A percentile compares a stretch with the other conserved stretches of the same genome.
phyloP scores from a whole-genome alignment of 2,113 vertebrate genomes.

The Oryzias woworae region DNA sequence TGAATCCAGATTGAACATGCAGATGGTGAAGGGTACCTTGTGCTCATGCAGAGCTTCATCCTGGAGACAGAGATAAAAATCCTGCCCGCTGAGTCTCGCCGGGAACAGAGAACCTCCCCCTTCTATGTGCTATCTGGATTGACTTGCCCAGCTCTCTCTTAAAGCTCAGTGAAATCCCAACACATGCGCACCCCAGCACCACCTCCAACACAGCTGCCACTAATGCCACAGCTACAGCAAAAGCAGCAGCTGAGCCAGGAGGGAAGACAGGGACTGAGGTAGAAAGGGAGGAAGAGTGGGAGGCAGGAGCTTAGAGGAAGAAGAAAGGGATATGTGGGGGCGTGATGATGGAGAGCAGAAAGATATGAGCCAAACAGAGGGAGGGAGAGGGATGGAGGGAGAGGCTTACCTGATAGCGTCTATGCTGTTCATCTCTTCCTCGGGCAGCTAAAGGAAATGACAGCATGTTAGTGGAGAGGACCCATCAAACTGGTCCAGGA shows the following conservation, averaged over 20 bases:
- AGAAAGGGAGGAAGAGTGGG: slow-evolving; percentile 64
- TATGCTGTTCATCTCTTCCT: slow-evolving; percentile 65
- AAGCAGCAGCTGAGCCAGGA: slow-evolving; percentile 40
- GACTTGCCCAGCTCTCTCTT: slow-evolving; percentile 60
- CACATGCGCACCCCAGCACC: slow-evolving; percentile 43
- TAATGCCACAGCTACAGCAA: slow-evolving; percentile 34
- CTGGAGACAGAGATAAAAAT: slow-evolving; percentile 53
- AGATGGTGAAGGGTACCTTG: slow-evolving; percentile 65
- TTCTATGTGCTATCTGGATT: slow-evolving; percentile 45
- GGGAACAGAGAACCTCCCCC: slow-evolving; percentile 56
- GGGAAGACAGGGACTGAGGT: slow-evolving; percentile 42
- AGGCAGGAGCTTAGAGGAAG: slow-evolving; percentile 70
- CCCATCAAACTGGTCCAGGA: slow-evolving; percentile 30
- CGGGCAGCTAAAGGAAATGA: slow-evolving; percentile 66
- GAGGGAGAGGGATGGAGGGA: slow-evolving; percentile 17
- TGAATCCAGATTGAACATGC: slow-evolving; percentile 49
- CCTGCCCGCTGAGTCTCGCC: slow-evolving; percentile 45
- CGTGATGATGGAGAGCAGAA: slow-evolving; percentile 59
- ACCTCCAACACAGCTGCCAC: slow-evolving; percentile 19
- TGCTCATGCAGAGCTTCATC: slow-evolving; percentile 72
- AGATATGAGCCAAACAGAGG: slow-evolving; percentile 47
- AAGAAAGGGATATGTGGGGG: slow-evolving; percentile 63
- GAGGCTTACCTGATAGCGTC: slow-evolving; percentile 73
- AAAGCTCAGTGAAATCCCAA: slow-evolving; percentile 61
- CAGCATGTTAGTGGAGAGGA: slow-evolving; percentile 56